Percentiles rank a stretch among this genome's conserved stretches.
Conservation (phyloP, 2,888 invertebrate genomes). For the Acleris holmiana region DNA sequence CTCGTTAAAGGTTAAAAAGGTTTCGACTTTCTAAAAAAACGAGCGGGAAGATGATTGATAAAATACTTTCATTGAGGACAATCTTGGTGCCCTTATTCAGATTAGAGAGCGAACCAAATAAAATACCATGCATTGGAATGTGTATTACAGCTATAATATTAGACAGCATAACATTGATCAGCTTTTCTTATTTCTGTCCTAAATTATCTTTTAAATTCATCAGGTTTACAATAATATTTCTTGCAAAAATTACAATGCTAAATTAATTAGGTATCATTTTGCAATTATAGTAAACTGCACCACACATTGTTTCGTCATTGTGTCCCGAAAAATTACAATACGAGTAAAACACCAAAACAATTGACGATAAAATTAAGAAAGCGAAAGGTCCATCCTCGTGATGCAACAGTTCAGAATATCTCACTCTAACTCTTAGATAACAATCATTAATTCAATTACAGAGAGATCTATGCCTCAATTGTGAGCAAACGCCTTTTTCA, state of each 20-base stretch:
- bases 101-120: too few relatives aligned
- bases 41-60: slow-evolving; percentile 20
- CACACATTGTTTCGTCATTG: too few relatives aligned
- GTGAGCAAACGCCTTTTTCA: slow-evolving; percentile 41
- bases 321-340: background rate
- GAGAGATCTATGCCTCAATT: slow-evolving; percentile 43
- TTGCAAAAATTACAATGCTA: too few relatives aligned
- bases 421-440: slow-evolving; percentile 54
- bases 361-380: slow-evolving; percentile 36
- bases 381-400: slow-evolving; percentile 49
- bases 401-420: slow-evolving; percentile 50
- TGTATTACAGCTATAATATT: too few relatives aligned
- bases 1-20: slow-evolving; percentile 22
- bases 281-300: too few relatives aligned
- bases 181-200: too few relatives aligned
- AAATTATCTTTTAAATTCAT: too few relatives aligned
- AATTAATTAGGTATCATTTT: too few relatives aligned
- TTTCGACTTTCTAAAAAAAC: slow-evolving; percentile 28
- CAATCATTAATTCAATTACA: slow-evolving; percentile 54
- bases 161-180: too few relatives aligned
- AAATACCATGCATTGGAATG: too few relatives aligned
- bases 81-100: slow-evolving; percentile 25
- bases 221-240: too few relatives aligned
- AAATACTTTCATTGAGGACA: slow-evolving; percentile 13
- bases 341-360: too few relatives aligned